Percentiles rank a stretch among this genome's conserved stretches.
These are phyloP conservation scores for Troides oblongomaculatus DNA, from an alignment of 2,888 invertebrate genomes.

Conservation along the genomic window DNA sequence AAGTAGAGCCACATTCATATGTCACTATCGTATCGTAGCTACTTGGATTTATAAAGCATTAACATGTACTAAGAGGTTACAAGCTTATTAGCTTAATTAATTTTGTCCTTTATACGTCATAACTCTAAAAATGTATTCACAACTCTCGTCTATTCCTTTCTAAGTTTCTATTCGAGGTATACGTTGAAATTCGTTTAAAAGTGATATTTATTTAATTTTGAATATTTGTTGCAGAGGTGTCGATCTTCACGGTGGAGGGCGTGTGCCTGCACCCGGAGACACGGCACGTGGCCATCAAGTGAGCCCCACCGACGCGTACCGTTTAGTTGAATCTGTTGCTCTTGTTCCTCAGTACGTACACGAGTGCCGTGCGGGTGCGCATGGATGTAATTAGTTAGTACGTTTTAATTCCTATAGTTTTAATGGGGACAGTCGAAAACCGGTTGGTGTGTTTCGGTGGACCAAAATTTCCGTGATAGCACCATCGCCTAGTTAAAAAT, in stretches of 20 bases:
- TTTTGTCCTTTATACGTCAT: too few species aligned
- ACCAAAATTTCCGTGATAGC: slow-evolving; percentile 66
- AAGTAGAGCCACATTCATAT: too few species aligned
- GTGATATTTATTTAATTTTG: background rate
- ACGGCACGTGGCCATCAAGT: slow-evolving; percentile 78
- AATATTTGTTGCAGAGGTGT: slow-evolving; percentile 88
- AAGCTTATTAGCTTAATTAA: too few species aligned
- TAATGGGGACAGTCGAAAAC: slow-evolving; percentile 50
- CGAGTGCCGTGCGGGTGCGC: slow-evolving; percentile 8
- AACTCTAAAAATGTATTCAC: background rate
- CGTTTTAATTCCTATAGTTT: slow-evolving; percentile 66
- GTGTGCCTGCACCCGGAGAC: slow-evolving; percentile 91
- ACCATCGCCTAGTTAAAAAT: slow-evolving; percentile 49
- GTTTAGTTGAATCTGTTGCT: slow-evolving; percentile 50
- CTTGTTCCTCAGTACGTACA: slow-evolving; percentile 37
- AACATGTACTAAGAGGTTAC: too few species aligned
- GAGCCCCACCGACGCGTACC: slow-evolving; percentile 42
- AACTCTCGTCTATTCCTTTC: background rate
- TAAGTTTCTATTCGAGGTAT: background rate
- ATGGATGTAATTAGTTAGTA: slow-evolving; percentile 51
- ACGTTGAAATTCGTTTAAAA: background rate
- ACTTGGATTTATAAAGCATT: too few species aligned
- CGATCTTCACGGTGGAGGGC: slow-evolving; percentile 97
- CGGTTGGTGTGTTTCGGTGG: slow-evolving; percentile 60
- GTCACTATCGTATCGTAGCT: too few species aligned